Evolutionary conservation across 2,797 vertebrate genomes (phyloP), one percentile per base, ranked within the genome.

Genomic region (Enteromius afrohamiltoni): DNA sequence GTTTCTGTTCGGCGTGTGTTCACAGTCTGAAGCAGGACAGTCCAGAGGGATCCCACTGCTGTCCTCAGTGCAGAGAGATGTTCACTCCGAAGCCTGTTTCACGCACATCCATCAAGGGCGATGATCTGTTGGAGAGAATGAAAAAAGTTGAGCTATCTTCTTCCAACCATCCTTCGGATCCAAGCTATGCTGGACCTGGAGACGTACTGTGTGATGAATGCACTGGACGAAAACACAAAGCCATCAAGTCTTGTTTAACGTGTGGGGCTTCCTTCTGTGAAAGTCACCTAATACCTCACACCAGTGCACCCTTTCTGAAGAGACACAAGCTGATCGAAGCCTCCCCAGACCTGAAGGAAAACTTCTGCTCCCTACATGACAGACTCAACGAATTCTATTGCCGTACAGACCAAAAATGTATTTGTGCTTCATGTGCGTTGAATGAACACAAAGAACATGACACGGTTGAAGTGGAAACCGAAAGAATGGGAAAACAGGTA

Each of bases 271-370:
- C 71, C 19, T 74, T 74, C 71, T 53, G 49, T 74, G 71, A 74
- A 19, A 74, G 26, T n/a, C 49, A 75, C 29, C 29, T 75, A n/a
- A 37, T 37, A 75, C 19, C 71, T 55, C 71, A 55, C 31, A 37
- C 71, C 71, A 75, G 49, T 55, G 29, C 16, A 29, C 2, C 49
- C 19, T 75, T 19, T 55, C 71, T 75, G 49, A 75, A 55, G 49
- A 75, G 21, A 55, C 49, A 75, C 49, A 75, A 75, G 71, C 71
- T 75, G 19, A 75, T 75, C 3, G 31, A 75, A n/a, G 71, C 71
- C 49, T 55, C 49, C 11, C 11, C 49, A 55, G 49, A 75, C 29
- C 49, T 55, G 6, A 5, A 75, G 71, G 71, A 75, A 53, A 55
- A 34, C 45, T n/a, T 34, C 71, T 75, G 71, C 31, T 55, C 51